Base-by-base conservation (phyloP, 2,797 vertebrate species). In the Tokudaia tokunoshimensis region DNA sequence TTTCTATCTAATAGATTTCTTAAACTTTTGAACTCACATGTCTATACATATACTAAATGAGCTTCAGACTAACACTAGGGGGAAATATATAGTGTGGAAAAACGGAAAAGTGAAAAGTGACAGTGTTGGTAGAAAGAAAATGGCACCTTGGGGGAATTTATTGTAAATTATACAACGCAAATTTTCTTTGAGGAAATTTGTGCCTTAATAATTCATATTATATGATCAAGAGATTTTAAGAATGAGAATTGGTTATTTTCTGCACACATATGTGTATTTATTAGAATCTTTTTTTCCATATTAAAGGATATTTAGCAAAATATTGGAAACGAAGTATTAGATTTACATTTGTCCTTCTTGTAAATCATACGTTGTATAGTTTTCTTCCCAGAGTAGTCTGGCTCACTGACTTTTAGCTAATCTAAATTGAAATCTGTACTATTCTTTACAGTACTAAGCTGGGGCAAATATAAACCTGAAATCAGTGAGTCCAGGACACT, bases 21-120 rank as follows among this genome's bases (percentile, higher is more conserved):
- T 86, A 83, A 75, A 79, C 44, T 83, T 96, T 94, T 76, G 50
- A 80, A 91, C 17, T 75, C 76, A 59, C 20, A 11, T 81, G n/a
- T 63, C 37, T 93, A 34, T 59, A n/a, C 34, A 34, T 15, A 82
- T 65, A 41, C 26, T 92, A 57, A 94, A 55, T 78, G 13, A 86
- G 12, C 1, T 83, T 72, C 82, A 79, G 72, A 19, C 9, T 91
- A 82, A 61, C 34, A 44, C 1, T 2, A 72, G 1, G 24, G 7
- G 34, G 59, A 83, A 52, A 75, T 20, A 37, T 10, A 34, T 37
- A n/a, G 11, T 76, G 59, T 57, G n/a, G 75, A 57, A 65, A 74
- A n/a, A 3, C 19, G 44, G 6, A 67, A 79, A 89, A 74, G 5
- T 50, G 41, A 93, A 55, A 94, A 82, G 55, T 78, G 26, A 89